phyloP scores from a whole-genome alignment of 2,888 invertebrate genomes.

The Drosophila maculinotata region DNA sequence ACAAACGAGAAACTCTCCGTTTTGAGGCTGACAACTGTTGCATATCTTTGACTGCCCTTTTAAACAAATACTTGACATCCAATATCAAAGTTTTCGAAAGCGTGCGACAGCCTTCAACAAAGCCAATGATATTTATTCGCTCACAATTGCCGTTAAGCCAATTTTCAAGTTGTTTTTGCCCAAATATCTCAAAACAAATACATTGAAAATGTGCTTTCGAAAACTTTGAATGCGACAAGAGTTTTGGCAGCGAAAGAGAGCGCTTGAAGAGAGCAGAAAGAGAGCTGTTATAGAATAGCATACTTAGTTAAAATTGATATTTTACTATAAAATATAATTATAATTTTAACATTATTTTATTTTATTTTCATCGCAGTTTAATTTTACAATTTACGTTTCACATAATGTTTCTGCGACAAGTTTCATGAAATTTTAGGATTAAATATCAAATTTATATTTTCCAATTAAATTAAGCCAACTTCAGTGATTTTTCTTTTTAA shows the following conservation, averaged over 20 bases:
- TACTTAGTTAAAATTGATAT: too few relatives aligned
- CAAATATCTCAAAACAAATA: conserved; percentile 1
- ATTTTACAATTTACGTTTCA: too few relatives aligned
- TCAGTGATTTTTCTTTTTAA: too few relatives aligned
- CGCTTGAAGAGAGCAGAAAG: background rate
- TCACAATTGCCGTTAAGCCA: conserved; percentile 11
- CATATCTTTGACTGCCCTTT: conserved; percentile 31
- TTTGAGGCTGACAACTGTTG: conserved; percentile 35
- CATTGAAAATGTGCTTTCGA: conserved; percentile 75
- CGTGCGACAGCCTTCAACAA: conserved; percentile 84
- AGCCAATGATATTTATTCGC: conserved; percentile 77
- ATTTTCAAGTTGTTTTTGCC: conserved; percentile 18
- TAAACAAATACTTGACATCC: conserved; percentile 5
- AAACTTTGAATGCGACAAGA: conserved; percentile 79
- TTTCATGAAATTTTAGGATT: too few relatives aligned
- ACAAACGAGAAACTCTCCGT: conserved; percentile 1
- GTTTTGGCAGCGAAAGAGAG: conserved; percentile 6
- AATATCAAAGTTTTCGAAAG: conserved; percentile 85
- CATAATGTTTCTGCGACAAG: too few relatives aligned
- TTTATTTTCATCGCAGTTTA: too few relatives aligned
- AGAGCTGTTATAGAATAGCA: too few relatives aligned
- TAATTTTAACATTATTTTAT: too few relatives aligned
- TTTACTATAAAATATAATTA: too few relatives aligned
- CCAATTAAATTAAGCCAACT: too few relatives aligned
- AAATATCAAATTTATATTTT: too few relatives aligned